Evolutionary conservation across 1,140 invertebrate genomes (phyloP), one percentile per base, ranked within the genome.

Genomic region (Diabrotica undecimpunctata): DNA sequence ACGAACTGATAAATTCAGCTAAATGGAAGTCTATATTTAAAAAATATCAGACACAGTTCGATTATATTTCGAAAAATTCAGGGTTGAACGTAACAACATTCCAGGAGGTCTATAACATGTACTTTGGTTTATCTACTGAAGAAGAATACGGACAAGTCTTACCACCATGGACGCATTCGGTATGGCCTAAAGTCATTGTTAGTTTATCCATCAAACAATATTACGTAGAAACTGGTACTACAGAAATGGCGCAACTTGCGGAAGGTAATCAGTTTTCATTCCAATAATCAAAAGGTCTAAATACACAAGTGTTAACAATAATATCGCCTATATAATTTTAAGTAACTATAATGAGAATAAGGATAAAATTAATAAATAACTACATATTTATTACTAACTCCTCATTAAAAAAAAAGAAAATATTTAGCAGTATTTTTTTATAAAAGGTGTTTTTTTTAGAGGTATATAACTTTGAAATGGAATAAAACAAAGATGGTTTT

Each of bases 91-190:
- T 68, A 14, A 71, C 66, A 6, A 36, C 13, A 36, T 65, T 62
- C 51, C 8, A 65, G 51, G 25, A 66, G 10, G 54, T 68, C 11
- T 71, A 71, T 38, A 54, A 68, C 54, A 10, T 71, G 54, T 71
- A 68, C 51, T 71, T 71, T 35, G 70, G 70, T n/a, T 51, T 71
- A n/a, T 68, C 70, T 7, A 71, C 70, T 7, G 70, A 71, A 65
- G 77, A 79, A 72, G 79, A 81, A 66, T 86, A 83, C 76, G 85
- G 84, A 36, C 75, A 87, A 0, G 72, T 77, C 54, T 66, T 88
- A 51, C 87, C 87, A 0, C 71, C 81, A 9, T 89, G 87, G 87
- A 85, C 83, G 0, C 73, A 81, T 11, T 59, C 80, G 9, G 85
- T 85, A 65, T 89, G 83, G 68, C 86, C 86, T 5, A 80, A 87